These are phyloP conservation scores for Buceros bicornis DNA, from an alignment of 2,797 vertebrate genomes.

Conservation along the genomic window DNA sequence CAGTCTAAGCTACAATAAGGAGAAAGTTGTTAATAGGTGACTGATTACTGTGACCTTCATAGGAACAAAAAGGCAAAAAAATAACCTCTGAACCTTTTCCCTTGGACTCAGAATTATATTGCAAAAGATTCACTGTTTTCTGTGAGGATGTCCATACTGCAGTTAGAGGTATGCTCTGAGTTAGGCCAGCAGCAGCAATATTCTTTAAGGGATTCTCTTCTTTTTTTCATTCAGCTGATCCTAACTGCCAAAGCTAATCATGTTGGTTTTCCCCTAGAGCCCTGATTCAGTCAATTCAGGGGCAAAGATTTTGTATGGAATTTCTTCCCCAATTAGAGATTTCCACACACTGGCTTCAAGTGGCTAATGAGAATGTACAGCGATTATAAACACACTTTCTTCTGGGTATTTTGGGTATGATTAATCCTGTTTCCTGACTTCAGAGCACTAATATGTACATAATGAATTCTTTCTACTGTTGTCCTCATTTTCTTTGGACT, in stretches of 20 bases:
- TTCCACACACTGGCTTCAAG: constrained; percentile 53
- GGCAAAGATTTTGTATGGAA: constrained; percentile 72
- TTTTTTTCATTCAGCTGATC: constrained; percentile 15
- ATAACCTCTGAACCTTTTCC: background rate
- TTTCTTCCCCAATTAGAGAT: constrained; percentile 71
- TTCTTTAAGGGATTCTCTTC: constrained; percentile 20
- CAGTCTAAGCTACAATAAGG: background rate
- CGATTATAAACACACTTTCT: constrained; percentile 67
- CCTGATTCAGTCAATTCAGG: constrained; percentile 69
- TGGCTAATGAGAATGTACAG: constrained; percentile 63
- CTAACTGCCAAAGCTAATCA: constrained; percentile 65
- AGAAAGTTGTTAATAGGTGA: background rate
- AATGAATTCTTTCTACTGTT: constrained; percentile 53
- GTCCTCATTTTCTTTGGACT: constrained; percentile 41
- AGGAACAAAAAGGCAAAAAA: background rate
- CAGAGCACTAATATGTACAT: constrained; percentile 45
- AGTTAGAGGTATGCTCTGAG: background rate
- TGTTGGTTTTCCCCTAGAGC: constrained; percentile 55
- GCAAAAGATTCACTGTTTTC: background rate
- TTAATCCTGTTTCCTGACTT: constrained; percentile 68
- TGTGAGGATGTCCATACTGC: background rate
- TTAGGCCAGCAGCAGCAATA: constrained; percentile 12
- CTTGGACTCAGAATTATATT: background rate
- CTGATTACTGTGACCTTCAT: background rate
- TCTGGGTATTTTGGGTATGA: constrained; percentile 59